Evolutionary conservation across 2,113 vertebrate genomes (phyloP).

Genomic region (western clawed frog (Xenopus tropicalis)): UCB_Xtro_10.0 CM004452.2:50308001-50308500

Average conservation of each 20-base stretch:
- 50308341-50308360: constrained; percentile 66
- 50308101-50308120: background rate
- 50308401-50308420: constrained; percentile 72
- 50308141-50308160: background rate
- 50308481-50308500: constrained; percentile 40
- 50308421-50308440: constrained; percentile 70
- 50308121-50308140: background rate
- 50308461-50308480: constrained; percentile 66
- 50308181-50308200: constrained; percentile 67
- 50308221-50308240: constrained; percentile 67
- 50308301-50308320: constrained; percentile 60
- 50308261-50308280: constrained; percentile 71
- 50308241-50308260: constrained; percentile 71
- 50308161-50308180: constrained; percentile 70
- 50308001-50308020: constrained; percentile 68
- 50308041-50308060: constrained; percentile 74
- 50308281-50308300: constrained; percentile 64
- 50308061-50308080: constrained; percentile 77
- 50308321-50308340: constrained; percentile 61
- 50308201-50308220: constrained; percentile 64
- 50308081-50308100: background rate
- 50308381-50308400: constrained; percentile 76
- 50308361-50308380: constrained; percentile 71
- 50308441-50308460: constrained; percentile 72
- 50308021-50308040: constrained; percentile 74